These are phyloP conservation scores for Blera fallax DNA, from an alignment of 2,888 invertebrate species.

Conservation along the genomic window DNA sequence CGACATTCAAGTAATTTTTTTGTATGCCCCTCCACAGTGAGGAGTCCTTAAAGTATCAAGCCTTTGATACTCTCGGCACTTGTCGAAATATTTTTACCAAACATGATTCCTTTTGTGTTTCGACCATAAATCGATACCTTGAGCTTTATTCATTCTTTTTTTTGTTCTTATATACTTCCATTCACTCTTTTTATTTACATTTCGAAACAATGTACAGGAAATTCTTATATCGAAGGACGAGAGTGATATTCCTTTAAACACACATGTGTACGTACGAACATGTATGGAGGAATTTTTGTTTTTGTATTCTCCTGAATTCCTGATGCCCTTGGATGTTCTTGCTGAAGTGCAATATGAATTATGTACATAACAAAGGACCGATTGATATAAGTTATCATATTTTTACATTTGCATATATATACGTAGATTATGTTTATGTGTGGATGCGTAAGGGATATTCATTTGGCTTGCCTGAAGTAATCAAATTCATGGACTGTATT, in stretches of 20 bases:
- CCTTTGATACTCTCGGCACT: conserved; percentile 46
- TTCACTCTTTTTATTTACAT: conserved; percentile 26
- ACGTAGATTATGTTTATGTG: background rate
- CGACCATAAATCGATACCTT: conserved; percentile 23
- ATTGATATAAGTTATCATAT: background rate
- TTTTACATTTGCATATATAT: background rate
- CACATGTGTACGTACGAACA: background rate
- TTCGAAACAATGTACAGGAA: conserved; percentile 18
- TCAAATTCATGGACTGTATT: conserved; percentile 14
- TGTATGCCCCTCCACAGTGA: background rate
- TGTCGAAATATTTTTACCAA: conserved; percentile 9
- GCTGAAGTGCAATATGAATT: background rate
- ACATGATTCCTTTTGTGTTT: conserved; percentile 21
- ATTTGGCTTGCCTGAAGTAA: conserved; percentile 3
- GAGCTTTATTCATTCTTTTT: background rate
- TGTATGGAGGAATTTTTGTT: background rate
- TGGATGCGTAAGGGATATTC: background rate
- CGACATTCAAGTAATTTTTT: background rate
- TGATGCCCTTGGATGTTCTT: conserved; percentile 22
- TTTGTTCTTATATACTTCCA: background rate
- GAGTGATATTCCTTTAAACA: background rate
- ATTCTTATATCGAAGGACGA: conserved; percentile 43
- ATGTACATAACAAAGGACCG: conserved; percentile 12
- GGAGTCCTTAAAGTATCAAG: conserved; percentile 25
- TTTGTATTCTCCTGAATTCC: background rate